These are phyloP conservation scores for Helicoverpa armigera DNA, from an alignment of 1,140 invertebrate species.

Conservation along the genomic window DNA sequence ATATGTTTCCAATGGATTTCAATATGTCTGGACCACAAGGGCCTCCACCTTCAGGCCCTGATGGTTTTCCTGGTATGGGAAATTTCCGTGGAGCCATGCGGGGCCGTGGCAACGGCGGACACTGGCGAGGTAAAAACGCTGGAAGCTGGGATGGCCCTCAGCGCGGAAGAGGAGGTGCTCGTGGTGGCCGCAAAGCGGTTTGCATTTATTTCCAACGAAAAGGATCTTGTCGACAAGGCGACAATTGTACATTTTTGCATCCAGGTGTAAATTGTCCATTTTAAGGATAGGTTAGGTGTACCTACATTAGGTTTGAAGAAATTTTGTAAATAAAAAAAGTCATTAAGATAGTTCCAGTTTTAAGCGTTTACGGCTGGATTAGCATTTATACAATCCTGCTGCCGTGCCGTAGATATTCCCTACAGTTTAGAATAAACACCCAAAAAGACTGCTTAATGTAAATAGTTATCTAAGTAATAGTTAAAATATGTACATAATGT, in stretches of 20 bases:
- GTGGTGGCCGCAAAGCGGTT: slow-evolving; percentile 85
- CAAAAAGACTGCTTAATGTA: slow-evolving; percentile 60
- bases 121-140: slow-evolving; percentile 84
- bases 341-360: slow-evolving; percentile 3
- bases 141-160: slow-evolving; percentile 86
- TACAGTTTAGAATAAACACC: slow-evolving; percentile 56
- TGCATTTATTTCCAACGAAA: slow-evolving; percentile 93
- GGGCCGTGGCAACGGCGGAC: slow-evolving; percentile 82
- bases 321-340: slow-evolving; percentile 16
- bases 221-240: slow-evolving; percentile 92
- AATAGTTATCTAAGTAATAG: slow-evolving; percentile 43
- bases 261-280: slow-evolving; percentile 89
- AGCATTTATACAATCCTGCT: not conserved
- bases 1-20: slow-evolving; percentile 82
- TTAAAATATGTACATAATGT: slow-evolving; percentile 53
- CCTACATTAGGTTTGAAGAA: not conserved
- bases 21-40: slow-evolving; percentile 77
- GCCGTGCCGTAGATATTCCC: not conserved
- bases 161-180: slow-evolving; percentile 82
- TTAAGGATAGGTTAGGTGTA: slow-evolving; percentile 59
- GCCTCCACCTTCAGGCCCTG: slow-evolving; percentile 67
- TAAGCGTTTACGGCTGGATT: too few relatives aligned
- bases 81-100: slow-evolving; percentile 84
- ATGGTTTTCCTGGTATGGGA: slow-evolving; percentile 78
- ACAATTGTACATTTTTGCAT: slow-evolving; percentile 93